Evolutionary conservation across 2,797 vertebrate species (phyloP).

Genomic region (Simalia tracyae): DNA sequence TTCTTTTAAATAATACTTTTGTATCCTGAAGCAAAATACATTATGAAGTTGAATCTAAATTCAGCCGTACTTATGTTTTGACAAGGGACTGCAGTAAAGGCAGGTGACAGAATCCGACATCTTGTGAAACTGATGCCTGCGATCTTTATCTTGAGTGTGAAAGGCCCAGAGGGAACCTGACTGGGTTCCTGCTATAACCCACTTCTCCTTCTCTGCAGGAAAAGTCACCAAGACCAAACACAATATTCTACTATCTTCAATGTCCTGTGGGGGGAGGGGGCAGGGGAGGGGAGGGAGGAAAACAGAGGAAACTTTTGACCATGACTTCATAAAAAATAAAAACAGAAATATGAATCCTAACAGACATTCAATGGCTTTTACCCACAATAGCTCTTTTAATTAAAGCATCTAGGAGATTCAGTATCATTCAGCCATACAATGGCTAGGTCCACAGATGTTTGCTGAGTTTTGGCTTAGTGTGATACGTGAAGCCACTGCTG

Average conservation of each 20-base stretch:
- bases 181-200: slow-evolving; percentile 91
- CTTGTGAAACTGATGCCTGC: slow-evolving; percentile 80
- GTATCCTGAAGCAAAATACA: not conserved
- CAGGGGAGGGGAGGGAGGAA: not conserved
- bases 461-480: too few species aligned
- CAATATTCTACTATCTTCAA: slow-evolving; percentile 86
- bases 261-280: slow-evolving; percentile 70
- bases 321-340: not conserved
- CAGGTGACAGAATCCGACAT: slow-evolving; percentile 90
- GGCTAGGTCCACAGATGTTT: too few species aligned
- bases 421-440: not conserved
- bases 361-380: not conserved
- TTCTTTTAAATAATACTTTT: not conserved
- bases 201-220: slow-evolving; percentile 79
- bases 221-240: slow-evolving; percentile 83
- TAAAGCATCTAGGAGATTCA: slow-evolving; percentile 17
- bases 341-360: not conserved
- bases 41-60: slow-evolving; percentile 20
- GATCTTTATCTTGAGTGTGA: slow-evolving; percentile 71
- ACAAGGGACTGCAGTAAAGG: slow-evolving; percentile 81
- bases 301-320: not conserved
- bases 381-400: not conserved
- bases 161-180: slow-evolving; percentile 84
- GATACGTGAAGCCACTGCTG: too few species aligned
- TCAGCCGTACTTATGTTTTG: slow-evolving; percentile 76